Evolutionary conservation across 2,888 invertebrate genomes (phyloP), one percentile per base, ranked within the genome.

Genomic region (Candidula unifasciata): DNA sequence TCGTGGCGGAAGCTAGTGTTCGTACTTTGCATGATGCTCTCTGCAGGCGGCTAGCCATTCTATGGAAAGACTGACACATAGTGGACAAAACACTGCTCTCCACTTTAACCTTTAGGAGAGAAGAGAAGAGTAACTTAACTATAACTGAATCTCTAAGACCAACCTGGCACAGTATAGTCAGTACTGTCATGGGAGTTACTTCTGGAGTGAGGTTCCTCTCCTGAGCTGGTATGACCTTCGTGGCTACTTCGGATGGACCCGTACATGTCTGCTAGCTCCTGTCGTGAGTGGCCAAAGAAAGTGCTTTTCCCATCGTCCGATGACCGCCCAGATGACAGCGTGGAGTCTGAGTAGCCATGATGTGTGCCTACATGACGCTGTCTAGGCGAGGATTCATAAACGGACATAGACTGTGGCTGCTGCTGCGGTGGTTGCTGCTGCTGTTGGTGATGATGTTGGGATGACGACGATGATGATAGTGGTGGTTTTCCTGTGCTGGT

Each of bases 121-220:
- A 24, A 60, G 60, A 60, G 6, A 21, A 60, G 5, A 60, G n/a
- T 60, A 6, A 24, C n/a, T n/a, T n/a, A n/a, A 64, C 5, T 21
- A 18, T 21, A 64, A 64, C n/a, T 52, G 16, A 27, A 74, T 16
- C 16, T 27, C 1, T n/a, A 52, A 60, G 18, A 88, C 88, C 86
- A 80, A 90, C 90, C 89, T 87, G 89, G 87, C 80, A 87, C 85
- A 33, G 88, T 86, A 74, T 88, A 87, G 64, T 91, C 91, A 3
- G 87, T 86, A 77, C 90, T 90, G 83, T 91, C 91, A 81, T 88
- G 89, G 10, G 92, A 92, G 35, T 89, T 89, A 60, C 86, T 90
- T 5, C 89, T 84, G 0, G 88, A 90, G 83, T 91, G 91, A 35
- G 76, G 85, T 83, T 89, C 88, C 79, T 90, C 89, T 76, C 91